Conservation (phyloP, 2,888 invertebrate species). For the Pseudolycoriella hygida region DNA sequence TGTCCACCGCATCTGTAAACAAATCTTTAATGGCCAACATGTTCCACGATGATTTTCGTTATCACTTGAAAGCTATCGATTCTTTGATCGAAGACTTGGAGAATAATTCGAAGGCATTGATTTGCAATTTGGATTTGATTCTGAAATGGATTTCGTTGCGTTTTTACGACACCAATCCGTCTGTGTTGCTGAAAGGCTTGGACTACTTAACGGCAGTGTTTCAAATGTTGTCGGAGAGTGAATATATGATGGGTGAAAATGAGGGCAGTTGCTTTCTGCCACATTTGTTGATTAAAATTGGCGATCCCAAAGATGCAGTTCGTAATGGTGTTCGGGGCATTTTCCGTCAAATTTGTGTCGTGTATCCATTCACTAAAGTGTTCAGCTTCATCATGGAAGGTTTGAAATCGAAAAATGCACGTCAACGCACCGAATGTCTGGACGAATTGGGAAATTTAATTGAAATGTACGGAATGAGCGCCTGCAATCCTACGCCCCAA, state of each 20-base stretch:
- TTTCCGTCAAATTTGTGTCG: conserved; percentile 64
- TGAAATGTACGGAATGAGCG: conserved; percentile 65
- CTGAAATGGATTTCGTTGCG: conserved; percentile 91
- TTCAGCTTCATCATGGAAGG: conserved; percentile 89
- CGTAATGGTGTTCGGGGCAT: conserved; percentile 74
- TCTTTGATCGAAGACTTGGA: conserved; percentile 66
- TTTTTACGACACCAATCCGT: conserved; percentile 98
- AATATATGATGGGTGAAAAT: conserved; percentile 74
- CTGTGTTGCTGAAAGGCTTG: conserved; percentile 85
- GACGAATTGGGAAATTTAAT: conserved; percentile 79
- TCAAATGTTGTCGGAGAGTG: conserved; percentile 54
- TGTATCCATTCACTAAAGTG: conserved; percentile 78
- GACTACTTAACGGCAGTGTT: conserved; percentile 81
- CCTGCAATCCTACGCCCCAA: conserved; percentile 64
- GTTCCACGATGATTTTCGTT: conserved; percentile 89
- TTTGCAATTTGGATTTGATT: conserved; percentile 84
- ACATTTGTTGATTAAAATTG: conserved; percentile 85
- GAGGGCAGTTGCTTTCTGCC: conserved; percentile 91
- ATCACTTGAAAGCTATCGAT: conserved; percentile 90
- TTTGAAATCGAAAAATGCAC: conserved; percentile 87
- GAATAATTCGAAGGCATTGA: conserved; percentile 59
- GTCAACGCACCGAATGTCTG: conserved; percentile 90
- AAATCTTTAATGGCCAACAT: conserved; percentile 73
- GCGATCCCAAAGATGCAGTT: conserved; percentile 91
- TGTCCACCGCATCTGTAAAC: conserved; percentile 75